Evolutionary conservation across 2,888 invertebrate species (phyloP), one percentile per base, ranked within the genome.

Genomic region (Epistrophe grossulariae): DNA sequence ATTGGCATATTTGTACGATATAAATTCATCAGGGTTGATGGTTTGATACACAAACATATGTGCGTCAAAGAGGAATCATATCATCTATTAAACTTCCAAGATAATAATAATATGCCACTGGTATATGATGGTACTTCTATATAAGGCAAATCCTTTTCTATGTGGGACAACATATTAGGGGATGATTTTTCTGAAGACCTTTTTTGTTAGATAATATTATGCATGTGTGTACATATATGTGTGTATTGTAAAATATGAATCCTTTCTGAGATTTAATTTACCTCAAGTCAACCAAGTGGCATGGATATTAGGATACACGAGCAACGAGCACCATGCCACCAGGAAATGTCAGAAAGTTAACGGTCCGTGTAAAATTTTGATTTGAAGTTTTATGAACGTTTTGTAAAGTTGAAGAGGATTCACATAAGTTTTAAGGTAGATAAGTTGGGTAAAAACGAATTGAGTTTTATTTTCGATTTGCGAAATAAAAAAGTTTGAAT

Each of bases 291-390:
- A 64, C 76, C 71, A 66, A 79, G 66, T 87, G 79, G 79, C 79
- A 87, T 48, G 62, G 60, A 78, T 83, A 72, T 66, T 31, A 15
- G 40, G 60, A 19, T 35, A 60, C n/a, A 60, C 35, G 74, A 72
- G 62, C 3, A n/a, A n/a, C n/a, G n/a, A n/a, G n/a, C n/a, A n/a
- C n/a, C n/a, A n/a, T n/a, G n/a, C n/a, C n/a, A n/a, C n/a, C n/a
- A 24, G 24, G 55, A 50, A 72, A 62, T 83, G 76, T 76, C 79
- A 76, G 60, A 64, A 55, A 79, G 79, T 79, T 87, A 87, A 83
- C 83, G 87, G 83, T 62, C 76, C 79, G 83, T 83, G 83, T 87
- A 79, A 83, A 79, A 79, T 83, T 87, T 79, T 79, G 83, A 83
- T 79, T 87, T 83, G 76, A 60, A 66, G 66, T 57, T 82, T 70